Base-by-base conservation (phyloP, 2,888 invertebrate species). In the Athetis lepigone region DNA sequence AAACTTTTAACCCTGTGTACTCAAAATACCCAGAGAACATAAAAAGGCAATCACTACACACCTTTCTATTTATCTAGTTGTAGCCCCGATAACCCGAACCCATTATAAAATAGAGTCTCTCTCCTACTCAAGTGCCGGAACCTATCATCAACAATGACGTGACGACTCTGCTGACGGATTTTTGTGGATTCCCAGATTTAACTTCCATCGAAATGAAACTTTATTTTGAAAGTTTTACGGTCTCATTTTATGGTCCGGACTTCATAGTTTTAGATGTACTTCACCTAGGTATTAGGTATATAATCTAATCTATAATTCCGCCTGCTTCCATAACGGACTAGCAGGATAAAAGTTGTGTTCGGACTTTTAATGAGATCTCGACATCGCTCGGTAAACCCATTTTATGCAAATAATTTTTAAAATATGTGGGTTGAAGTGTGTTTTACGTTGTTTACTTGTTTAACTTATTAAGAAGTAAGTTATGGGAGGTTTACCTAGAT, bases 291-390 rank as follows among this genome's bases (percentile, higher is more conserved):
- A n/a, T n/a, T n/a, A 29, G 29, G 29, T 33, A 59, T 43, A 62
- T 68, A 58, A 58, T 45, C 52, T 70, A 64, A 77, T 70, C 70
- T 62, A 66, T 59, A 77, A 63, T 76, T 61, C 36, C 27, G 42
- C 16, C 29, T 37, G 23, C 39, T 72, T 60, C 46, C 57, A 46
- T 45, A 43, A 61, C 59, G 25, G 58, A 49, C 40, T 61, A 21
- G 21, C 33, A 40, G 65, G 59, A 73, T 66, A 73, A 74, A 76
- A 76, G 62, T 79, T 72, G 55, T 65, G 63, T 60, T 59, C 43
- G n/a, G 67, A 75, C 58, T 75, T 81, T 68, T 81, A 80, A 77
- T 69, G 71, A 80, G 67, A 63, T 70, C 65, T 70, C 61, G 29
- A 68, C 56, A 69, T 64, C 47, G 23, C 46, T 55, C 50, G 57